phyloP scores from a whole-genome alignment of 2,888 invertebrate species.

The Drosophila meridionalis region DNA sequence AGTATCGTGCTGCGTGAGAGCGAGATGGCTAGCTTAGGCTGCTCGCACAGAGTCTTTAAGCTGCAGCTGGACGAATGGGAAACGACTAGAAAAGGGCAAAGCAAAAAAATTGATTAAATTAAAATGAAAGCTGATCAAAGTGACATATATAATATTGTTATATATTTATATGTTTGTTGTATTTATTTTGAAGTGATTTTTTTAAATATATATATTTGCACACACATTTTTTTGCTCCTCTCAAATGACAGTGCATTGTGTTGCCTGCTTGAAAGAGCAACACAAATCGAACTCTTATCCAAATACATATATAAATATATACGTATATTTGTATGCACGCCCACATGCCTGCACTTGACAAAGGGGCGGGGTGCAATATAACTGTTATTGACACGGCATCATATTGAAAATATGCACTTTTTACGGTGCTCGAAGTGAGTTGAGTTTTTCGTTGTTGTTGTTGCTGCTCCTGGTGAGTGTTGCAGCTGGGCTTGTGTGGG shows the following conservation, averaged over 20 bases:
- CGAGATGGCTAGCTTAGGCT: not conserved
- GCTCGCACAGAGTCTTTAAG: not conserved
- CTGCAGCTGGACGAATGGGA: not conserved
- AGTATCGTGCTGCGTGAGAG: not conserved
- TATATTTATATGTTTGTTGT: not conserved
- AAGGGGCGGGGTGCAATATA: constrained; percentile 60
- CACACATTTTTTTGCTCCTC: not conserved
- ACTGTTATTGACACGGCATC: constrained; percentile 80
- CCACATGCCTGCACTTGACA: constrained; percentile 41
- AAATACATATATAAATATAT: not conserved
- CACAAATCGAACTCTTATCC: constrained; percentile 3
- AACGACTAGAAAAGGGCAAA: not conserved
- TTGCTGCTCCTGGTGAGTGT: constrained; percentile 2
- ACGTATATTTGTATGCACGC: not conserved
- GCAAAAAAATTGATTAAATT: not conserved
- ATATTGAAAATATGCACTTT: constrained; percentile 77
- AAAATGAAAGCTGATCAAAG: not conserved
- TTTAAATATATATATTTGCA: not conserved
- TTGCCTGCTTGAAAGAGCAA: constrained; percentile 18
- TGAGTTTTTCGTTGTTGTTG: constrained; percentile 11
- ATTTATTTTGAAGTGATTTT: not conserved
- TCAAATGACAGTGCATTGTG: constrained; percentile 40
- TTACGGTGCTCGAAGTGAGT: constrained; percentile 27
- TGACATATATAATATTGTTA: not conserved
- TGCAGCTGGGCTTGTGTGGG: constrained; percentile 13